Evolutionary conservation across 1,140 invertebrate species (phyloP).

Genomic region (Pseudomyrmex pallidus): DNA sequence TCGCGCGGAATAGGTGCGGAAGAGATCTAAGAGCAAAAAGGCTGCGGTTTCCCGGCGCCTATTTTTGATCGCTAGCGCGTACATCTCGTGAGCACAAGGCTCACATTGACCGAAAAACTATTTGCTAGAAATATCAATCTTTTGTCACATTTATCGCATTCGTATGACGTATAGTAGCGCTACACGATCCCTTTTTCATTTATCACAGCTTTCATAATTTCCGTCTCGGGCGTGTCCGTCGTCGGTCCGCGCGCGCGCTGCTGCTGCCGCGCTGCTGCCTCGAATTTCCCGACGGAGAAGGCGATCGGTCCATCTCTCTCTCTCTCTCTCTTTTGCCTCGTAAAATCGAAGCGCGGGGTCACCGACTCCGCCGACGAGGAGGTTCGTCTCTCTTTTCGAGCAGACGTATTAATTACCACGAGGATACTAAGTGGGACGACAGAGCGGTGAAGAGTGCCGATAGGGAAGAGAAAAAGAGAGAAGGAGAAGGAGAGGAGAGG

Average conservation of each 20-base stretch:
- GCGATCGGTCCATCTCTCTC: slow-evolving; percentile 10
- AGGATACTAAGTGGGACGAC: slow-evolving; percentile 50
- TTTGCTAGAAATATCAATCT: too few species aligned
- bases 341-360: slow-evolving; percentile 55
- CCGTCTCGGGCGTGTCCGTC: slow-evolving; percentile 48
- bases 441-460: slow-evolving; percentile 10
- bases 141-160: background rate
- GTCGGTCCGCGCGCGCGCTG: slow-evolving; percentile 40
- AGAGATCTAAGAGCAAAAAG: too few species aligned
- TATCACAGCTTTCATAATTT: slow-evolving; percentile 10
- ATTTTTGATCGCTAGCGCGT: too few species aligned
- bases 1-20: too few species aligned
- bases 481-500: background rate
- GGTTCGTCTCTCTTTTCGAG: slow-evolving; percentile 49
- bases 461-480: background rate
- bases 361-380: slow-evolving; percentile 26
- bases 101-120: too few species aligned
- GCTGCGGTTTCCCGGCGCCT: background rate
- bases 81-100: too few species aligned
- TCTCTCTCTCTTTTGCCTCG: slow-evolving; percentile 43
- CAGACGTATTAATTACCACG: slow-evolving; percentile 57
- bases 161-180: too few species aligned
- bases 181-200: background rate
- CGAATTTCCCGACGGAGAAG: slow-evolving; percentile 46
- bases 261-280: slow-evolving; percentile 13